Percentiles rank a stretch among this genome's conserved stretches.
Conservation (phyloP, 2,888 invertebrate genomes). For the Eristalinus sepulchralis region DNA sequence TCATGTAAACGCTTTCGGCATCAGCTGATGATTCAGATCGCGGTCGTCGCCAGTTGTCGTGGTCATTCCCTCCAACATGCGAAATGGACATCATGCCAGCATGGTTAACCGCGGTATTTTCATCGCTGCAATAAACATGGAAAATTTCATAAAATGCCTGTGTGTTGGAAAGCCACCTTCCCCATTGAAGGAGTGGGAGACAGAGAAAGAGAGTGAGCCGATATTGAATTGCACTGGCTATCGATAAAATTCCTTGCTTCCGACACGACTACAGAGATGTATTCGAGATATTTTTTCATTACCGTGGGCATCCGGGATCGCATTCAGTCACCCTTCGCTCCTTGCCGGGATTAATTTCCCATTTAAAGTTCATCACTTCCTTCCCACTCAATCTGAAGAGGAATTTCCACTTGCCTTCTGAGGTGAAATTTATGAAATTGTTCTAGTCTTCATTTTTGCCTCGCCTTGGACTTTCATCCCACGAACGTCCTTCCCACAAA, state of each 20-base stretch:
- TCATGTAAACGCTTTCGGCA: constrained; percentile 87
- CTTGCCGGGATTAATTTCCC: constrained; percentile 51
- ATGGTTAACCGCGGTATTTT: constrained; percentile 85
- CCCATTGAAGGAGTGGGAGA: no score
- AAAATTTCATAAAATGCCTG: constrained; percentile 11
- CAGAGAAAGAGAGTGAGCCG: background rate
- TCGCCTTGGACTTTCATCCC: background rate
- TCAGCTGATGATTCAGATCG: constrained; percentile 91
- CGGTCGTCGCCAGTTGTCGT: constrained; percentile 87
- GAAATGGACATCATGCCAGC: constrained; percentile 78
- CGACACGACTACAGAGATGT: constrained; percentile 6
- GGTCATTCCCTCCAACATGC: constrained; percentile 82
- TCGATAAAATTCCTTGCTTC: constrained; percentile 47
- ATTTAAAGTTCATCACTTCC: constrained; percentile 45
- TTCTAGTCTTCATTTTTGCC: constrained; percentile 49
- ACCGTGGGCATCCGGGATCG: constrained; percentile 18
- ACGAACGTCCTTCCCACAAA: constrained; percentile 22
- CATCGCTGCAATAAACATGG: constrained; percentile 85
- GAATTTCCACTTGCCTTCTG: constrained; percentile 26
- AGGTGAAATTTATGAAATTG: constrained; percentile 22
- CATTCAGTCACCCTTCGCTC: constrained; percentile 41
- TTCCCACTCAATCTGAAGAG: background rate
- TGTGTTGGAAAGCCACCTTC: background rate
- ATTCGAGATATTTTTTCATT: constrained; percentile 46
- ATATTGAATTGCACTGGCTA: constrained; percentile 32